A percentile compares a stretch with the other conserved stretches of the same genome.
phyloP scores from a whole-genome alignment of 2,797 vertebrate genomes.

The Lacerta bilineata region DNA sequence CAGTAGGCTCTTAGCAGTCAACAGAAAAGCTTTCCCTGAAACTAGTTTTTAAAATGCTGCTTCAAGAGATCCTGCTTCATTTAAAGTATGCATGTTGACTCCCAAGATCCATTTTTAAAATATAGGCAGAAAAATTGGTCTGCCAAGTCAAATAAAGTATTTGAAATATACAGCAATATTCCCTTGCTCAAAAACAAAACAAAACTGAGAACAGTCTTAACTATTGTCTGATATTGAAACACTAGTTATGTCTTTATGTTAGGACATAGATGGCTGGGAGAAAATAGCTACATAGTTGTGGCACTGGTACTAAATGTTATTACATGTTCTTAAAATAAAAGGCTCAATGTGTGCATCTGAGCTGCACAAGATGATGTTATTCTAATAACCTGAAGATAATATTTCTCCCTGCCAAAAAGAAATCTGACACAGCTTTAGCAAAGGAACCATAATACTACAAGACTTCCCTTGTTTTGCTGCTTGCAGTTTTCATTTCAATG shows the following conservation, averaged over 20 bases:
- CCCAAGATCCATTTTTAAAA: background rate
- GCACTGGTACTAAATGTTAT: background rate
- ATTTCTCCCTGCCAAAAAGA: background rate
- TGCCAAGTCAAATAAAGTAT: background rate
- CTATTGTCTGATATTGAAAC: background rate
- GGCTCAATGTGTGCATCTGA: background rate
- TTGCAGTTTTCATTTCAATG: background rate
- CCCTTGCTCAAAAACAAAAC: background rate
- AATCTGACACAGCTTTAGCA: slow-evolving; percentile 12
- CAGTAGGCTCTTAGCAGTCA: background rate
- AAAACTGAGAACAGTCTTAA: background rate
- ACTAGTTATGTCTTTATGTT: background rate
- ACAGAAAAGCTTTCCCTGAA: background rate
- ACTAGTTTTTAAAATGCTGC: background rate
- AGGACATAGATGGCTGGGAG: background rate
- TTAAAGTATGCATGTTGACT: background rate
- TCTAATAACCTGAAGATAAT: slow-evolving; percentile 16
- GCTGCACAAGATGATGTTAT: background rate
- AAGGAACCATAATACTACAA: background rate
- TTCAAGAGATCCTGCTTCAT: background rate
- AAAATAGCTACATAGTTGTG: background rate
- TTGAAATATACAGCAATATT: background rate
- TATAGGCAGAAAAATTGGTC: background rate
- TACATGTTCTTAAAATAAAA: slow-evolving; percentile 14
- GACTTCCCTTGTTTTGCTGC: background rate